A percentile compares a stretch with the other conserved stretches of the same genome.
These are phyloP conservation scores for Spermophilus dauricus DNA, from an alignment of 2,113 vertebrate species.

Conservation along the genomic window DNA sequence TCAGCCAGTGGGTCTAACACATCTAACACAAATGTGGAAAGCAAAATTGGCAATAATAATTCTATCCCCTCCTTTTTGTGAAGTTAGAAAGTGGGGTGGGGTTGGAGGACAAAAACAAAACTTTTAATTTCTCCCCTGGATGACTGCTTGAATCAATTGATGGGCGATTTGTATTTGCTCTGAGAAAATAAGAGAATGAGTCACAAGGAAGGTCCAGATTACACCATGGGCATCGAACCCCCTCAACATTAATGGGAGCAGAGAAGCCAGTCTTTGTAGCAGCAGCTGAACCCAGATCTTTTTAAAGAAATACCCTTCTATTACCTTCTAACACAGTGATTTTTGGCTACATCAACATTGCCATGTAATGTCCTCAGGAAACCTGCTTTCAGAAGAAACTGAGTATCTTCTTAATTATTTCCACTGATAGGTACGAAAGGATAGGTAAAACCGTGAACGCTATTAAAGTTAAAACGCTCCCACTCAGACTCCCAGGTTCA, in stretches of 20 bases:
- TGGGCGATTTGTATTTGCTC: conserved; percentile 83
- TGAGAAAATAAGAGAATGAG: conserved; percentile 82
- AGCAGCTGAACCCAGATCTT: not conserved
- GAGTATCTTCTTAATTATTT: conserved; percentile 12
- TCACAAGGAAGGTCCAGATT: conserved; percentile 80
- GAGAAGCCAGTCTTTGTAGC: not conserved
- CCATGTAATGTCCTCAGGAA: conserved; percentile 59
- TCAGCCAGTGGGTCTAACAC: conserved; percentile 4
- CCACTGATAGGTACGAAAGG: not conserved
- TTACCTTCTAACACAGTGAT: conserved; percentile 25
- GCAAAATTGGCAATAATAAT: not conserved
- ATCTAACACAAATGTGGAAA: not conserved
- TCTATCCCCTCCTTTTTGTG: not conserved
- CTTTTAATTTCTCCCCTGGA: not conserved
- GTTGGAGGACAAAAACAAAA: too few species aligned
- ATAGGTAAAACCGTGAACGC: not conserved
- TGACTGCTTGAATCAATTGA: conserved; percentile 61
- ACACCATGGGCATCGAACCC: conserved; percentile 73
- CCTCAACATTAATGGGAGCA: conserved; percentile 53
- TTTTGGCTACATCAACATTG: not conserved
- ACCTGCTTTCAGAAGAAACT: conserved; percentile 19
- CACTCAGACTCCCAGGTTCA: not conserved
- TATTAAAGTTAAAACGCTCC: not conserved
- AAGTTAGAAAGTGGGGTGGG: not conserved
- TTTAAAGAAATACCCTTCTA: conserved; percentile 52